These are phyloP conservation scores for Lipotes vexillifer DNA, from an alignment of 2,113 vertebrate species.

Conservation along the genomic window DNA sequence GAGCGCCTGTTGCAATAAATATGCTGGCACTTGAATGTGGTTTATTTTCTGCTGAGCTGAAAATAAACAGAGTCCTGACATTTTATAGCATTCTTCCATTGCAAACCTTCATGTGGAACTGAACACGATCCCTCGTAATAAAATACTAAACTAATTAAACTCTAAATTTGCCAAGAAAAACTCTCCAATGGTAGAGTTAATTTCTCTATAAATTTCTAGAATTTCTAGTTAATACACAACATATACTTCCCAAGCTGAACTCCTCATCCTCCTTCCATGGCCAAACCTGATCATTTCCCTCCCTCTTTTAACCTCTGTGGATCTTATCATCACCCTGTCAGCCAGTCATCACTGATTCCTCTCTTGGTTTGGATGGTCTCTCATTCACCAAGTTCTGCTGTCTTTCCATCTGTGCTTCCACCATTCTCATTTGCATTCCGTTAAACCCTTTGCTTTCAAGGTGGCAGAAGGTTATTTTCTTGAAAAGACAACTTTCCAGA, in stretches of 20 bases:
- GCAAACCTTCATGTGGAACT: neutral
- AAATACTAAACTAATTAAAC: constrained; percentile 42
- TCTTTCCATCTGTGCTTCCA: neutral
- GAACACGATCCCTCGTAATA: neutral
- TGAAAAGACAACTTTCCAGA: neutral
- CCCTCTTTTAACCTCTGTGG: neutral
- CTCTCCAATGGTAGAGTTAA: neutral
- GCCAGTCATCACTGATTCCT: neutral
- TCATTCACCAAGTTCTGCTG: neutral
- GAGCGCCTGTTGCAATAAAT: neutral
- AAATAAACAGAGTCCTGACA: neutral
- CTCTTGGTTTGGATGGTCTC: neutral
- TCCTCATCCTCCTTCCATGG: neutral
- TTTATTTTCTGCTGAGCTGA: neutral
- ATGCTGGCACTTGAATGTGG: neutral
- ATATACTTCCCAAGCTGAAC: neutral
- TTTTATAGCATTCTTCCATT: constrained; percentile 31
- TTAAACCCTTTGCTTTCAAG: neutral
- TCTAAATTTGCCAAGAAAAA: constrained; percentile 45
- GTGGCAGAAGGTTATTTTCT: neutral
- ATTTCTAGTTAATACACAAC: constrained; percentile 14
- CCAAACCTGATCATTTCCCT: neutral
- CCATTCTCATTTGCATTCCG: neutral
- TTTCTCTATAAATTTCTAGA: constrained; percentile 33
- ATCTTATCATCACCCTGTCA: neutral